Conservation (phyloP, 1,140 invertebrate genomes). For the Eufriesea mexicana region DNA sequence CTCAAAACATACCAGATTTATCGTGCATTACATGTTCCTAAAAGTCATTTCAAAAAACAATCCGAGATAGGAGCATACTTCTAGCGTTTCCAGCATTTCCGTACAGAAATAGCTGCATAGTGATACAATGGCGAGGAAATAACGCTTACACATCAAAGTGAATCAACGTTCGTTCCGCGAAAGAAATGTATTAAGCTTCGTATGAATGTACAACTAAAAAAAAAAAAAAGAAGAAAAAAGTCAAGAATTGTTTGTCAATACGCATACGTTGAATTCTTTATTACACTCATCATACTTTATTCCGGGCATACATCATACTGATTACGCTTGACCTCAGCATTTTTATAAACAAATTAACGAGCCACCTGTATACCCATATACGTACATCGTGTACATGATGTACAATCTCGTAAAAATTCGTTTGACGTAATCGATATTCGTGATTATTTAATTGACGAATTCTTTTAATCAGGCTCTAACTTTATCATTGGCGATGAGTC, state of each 20-base stretch:
- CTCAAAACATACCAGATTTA: neutral
- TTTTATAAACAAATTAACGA: neutral
- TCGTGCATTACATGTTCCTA: neutral
- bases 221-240: too few species aligned
- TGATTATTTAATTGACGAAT: neutral
- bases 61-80: neutral
- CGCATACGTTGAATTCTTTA: neutral
- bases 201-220: neutral
- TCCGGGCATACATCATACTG: neutral
- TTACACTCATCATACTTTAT: neutral
- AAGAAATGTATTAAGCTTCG: neutral
- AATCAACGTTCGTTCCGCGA: slow-evolving; percentile 2
- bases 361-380: neutral
- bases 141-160: slow-evolving; percentile 2
- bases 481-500: neutral
- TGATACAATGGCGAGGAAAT: slow-evolving; percentile 12
- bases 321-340: neutral
- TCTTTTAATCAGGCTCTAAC: neutral
- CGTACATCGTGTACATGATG: neutral
- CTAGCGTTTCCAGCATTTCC: neutral
- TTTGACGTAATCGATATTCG: neutral
- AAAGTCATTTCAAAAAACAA: neutral
- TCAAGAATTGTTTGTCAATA: neutral
- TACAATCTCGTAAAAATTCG: neutral
- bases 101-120: slow-evolving; percentile 16